These are phyloP conservation scores for Linepithema humile DNA, from an alignment of 1,140 invertebrate genomes.

Conservation along the genomic window DNA sequence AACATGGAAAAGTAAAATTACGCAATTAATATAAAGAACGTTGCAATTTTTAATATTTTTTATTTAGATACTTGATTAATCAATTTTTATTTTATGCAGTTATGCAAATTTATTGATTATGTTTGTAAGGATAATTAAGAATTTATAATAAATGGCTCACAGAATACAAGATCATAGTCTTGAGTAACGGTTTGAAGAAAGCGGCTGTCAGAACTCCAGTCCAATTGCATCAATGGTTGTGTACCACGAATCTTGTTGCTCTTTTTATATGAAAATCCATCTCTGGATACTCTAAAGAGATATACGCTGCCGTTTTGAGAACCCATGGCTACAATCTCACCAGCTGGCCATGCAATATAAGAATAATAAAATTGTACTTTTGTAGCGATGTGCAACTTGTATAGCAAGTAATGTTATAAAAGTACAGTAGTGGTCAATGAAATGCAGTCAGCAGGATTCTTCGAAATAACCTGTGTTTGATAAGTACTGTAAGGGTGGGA, in stretches of 20 bases:
- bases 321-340: conserved; percentile 94
- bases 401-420: background rate
- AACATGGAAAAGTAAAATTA: background rate
- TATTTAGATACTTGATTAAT: background rate
- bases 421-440: background rate
- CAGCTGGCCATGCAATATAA: conserved; percentile 86
- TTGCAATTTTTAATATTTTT: background rate
- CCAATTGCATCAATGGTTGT: conserved; percentile 92
- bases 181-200: conserved; percentile 95
- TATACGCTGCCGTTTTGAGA: conserved; percentile 96
- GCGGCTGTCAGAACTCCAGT: conserved; percentile 96
- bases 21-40: background rate
- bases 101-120: background rate
- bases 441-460: no score
- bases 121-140: background rate
- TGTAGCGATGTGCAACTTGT: background rate
- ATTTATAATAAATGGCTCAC: conserved; percentile 85
- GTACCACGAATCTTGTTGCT: conserved; percentile 93
- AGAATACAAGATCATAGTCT: conserved; percentile 95
- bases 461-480: no score
- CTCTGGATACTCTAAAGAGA: conserved; percentile 92
- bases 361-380: background rate
- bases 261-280: conserved; percentile 95
- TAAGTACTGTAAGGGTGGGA: no score
- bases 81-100: background rate